These are phyloP conservation scores for Aplysina aerophoba DNA, from an alignment of 37 sponge, comb jelly and placozoan genomes.

Conservation along the genomic window DNA sequence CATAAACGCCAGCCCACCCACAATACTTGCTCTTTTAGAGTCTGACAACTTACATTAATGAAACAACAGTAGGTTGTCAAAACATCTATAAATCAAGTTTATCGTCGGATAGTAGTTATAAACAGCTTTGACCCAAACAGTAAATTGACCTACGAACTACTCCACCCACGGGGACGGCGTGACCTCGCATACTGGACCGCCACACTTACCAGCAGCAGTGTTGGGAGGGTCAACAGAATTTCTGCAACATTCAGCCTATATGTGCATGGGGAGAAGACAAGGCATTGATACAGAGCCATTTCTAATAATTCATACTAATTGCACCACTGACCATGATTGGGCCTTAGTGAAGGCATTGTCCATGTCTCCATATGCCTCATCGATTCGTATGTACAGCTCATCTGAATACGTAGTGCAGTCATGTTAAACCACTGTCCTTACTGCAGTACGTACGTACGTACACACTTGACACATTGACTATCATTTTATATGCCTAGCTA, in stretches of 20 bases:
- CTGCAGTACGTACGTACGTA: neutral
- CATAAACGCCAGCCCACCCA: too few species aligned
- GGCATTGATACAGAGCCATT: neutral
- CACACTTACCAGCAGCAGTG: slow-evolving; percentile 34
- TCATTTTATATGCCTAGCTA: too few species aligned
- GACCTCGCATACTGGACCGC: too few species aligned
- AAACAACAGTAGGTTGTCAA: too few species aligned
- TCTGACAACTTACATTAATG: too few species aligned
- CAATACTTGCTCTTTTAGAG: too few species aligned
- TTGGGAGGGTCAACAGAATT: neutral
- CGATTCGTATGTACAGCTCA: slow-evolving; percentile 65
- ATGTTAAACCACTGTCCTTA: neutral
- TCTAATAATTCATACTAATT: neutral
- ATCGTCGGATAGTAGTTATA: too few species aligned
- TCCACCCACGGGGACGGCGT: too few species aligned
- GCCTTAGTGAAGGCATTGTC: slow-evolving; percentile 63
- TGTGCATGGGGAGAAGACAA: slow-evolving; percentile 3
- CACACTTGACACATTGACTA: neutral
- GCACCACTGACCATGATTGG: slow-evolving; percentile 65
- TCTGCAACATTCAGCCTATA: slow-evolving; percentile 45
- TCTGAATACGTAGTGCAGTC: slow-evolving; percentile 39
- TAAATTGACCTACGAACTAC: too few species aligned
- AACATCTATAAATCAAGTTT: too few species aligned
- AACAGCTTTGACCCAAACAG: too few species aligned
- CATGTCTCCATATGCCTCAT: slow-evolving; percentile 81